Conservation (phyloP, 1,140 invertebrate genomes). For the Drosophila hydei region DNA sequence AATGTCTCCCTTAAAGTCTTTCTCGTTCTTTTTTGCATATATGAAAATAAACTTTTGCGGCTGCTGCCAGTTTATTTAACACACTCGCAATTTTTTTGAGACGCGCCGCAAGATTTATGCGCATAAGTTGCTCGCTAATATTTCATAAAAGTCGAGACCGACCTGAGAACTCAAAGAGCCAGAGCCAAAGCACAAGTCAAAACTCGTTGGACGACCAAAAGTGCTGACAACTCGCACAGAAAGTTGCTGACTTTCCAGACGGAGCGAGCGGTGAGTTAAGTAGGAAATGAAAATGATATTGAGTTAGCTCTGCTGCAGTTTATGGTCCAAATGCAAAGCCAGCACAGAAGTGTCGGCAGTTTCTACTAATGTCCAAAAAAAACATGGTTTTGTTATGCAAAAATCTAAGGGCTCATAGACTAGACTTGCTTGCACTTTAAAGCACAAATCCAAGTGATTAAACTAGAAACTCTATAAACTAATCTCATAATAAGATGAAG, state of each 20-base stretch:
- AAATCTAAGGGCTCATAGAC: constrained; percentile 11
- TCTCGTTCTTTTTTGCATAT: background rate
- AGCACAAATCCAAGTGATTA: background rate
- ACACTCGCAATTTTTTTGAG: constrained; percentile 22
- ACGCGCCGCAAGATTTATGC: constrained; percentile 51
- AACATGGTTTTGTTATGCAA: constrained; percentile 27
- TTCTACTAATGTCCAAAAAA: constrained; percentile 18
- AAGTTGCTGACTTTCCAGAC: constrained; percentile 58
- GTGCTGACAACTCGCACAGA: constrained; percentile 53
- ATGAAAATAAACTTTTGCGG: constrained; percentile 26
- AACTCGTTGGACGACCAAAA: constrained; percentile 47
- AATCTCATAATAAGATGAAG: no score
- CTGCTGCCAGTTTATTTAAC: constrained; percentile 54
- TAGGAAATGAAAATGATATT: constrained; percentile 42
- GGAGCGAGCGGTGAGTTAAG: constrained; percentile 25
- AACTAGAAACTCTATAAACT: no score
- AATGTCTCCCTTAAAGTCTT: constrained; percentile 9
- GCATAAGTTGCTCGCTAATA: constrained; percentile 56
- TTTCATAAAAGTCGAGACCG: constrained; percentile 48
- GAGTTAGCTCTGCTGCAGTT: constrained; percentile 40
- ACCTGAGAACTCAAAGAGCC: background rate
- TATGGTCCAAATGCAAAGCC: constrained; percentile 34
- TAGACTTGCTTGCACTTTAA: background rate
- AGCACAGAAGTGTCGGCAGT: constrained; percentile 8
- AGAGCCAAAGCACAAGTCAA: constrained; percentile 31